phyloP scores from a whole-genome alignment of 2,888 invertebrate species.

The Euzophera pinguis region DNA sequence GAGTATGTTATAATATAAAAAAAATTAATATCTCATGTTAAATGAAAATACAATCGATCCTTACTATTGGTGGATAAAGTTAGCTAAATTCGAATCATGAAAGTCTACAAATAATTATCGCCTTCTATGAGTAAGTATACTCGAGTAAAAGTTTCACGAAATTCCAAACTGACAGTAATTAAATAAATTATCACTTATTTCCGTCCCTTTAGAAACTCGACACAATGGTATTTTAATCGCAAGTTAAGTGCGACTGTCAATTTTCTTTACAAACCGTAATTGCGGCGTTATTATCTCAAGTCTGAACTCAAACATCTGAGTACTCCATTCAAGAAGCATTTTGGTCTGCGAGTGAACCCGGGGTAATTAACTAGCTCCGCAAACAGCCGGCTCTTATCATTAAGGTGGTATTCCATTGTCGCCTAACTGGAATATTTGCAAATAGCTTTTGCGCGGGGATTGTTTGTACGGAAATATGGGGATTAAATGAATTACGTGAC shows the following conservation, averaged over 20 bases:
- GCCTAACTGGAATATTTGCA: background rate
- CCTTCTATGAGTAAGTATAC: too few species aligned
- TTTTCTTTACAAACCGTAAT: background rate
- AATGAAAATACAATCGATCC: too few species aligned
- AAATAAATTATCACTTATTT: background rate
- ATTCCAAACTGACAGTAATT: background rate
- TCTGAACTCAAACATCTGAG: background rate
- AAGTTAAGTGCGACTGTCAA: background rate
- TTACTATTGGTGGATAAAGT: too few species aligned
- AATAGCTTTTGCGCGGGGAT: too few species aligned
- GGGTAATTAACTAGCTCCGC: background rate
- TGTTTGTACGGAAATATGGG: too few species aligned
- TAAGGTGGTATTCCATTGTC: background rate
- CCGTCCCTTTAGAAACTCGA: background rate
- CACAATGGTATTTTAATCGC: background rate
- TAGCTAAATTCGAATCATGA: too few species aligned
- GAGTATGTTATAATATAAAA: too few species aligned
- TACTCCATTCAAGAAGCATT: background rate
- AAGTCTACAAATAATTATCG: too few species aligned
- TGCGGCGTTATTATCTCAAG: background rate
- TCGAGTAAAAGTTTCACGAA: background rate
- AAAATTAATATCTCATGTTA: too few species aligned
- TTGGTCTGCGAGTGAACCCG: background rate
- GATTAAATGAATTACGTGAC: too few species aligned
- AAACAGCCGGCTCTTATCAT: background rate